phyloP scores from a whole-genome alignment of 64 coral and sea anemone species.

The Orbicella faveolata region DNA sequence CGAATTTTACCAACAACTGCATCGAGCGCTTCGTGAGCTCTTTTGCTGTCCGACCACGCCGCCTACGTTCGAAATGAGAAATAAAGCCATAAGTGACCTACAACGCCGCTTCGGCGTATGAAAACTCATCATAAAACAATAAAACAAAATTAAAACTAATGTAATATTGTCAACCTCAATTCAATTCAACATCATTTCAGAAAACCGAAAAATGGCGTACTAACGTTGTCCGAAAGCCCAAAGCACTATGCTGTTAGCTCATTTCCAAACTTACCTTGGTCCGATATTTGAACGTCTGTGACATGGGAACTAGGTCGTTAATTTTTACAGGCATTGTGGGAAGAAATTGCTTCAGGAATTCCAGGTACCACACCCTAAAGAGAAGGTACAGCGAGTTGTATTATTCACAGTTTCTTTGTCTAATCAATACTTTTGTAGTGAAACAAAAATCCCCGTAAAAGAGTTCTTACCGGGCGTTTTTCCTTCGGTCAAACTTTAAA shows the following conservation, averaged over 20 bases:
- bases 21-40: not conserved
- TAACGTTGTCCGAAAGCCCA: too few species aligned
- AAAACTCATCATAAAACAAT: too few species aligned
- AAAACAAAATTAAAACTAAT: too few species aligned
- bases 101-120: too few species aligned
- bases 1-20: constrained; percentile 33
- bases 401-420: not conserved
- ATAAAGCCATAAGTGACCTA: too few species aligned
- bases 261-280: not conserved
- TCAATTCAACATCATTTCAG: too few species aligned
- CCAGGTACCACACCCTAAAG: constrained; percentile 53
- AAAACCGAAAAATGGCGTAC: too few species aligned
- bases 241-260: too few species aligned
- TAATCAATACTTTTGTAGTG: not conserved
- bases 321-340: constrained; percentile 49
- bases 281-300: not conserved
- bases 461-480: constrained; percentile 2
- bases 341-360: constrained; percentile 61
- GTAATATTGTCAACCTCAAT: too few species aligned
- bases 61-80: not conserved
- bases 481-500: constrained; percentile 3
- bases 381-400: not conserved
- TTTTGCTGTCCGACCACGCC: not conserved
- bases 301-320: not conserved
- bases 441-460: not conserved